Evolutionary conservation across 2,888 invertebrate species (phyloP), one percentile per base, ranked within the genome.

Genomic region (Proisotoma minuta): DNA sequence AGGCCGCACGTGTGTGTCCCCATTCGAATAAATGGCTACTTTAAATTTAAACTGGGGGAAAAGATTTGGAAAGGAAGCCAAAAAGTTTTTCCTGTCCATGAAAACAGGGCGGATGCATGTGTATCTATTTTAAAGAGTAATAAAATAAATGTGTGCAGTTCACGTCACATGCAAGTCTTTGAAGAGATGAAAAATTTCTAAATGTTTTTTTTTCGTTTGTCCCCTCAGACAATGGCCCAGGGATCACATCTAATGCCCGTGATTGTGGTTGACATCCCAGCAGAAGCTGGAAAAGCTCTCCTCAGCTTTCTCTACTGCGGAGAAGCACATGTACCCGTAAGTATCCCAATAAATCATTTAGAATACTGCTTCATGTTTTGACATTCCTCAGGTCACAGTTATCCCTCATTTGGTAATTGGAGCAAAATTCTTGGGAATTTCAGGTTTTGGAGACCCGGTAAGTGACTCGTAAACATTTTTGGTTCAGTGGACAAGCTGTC

Each of bases 381-480:
- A n/a, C n/a, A n/a, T n/a, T n/a, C n/a, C n/a, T n/a, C n/a, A n/a
- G n/a, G n/a, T 56, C 56, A 56, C 56, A 4, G 56, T 56, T 5
- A 56, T 56, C 23, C 62, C 62, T 28, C 68, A 70, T 65, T 65
- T 74, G 67, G 74, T 74, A 59, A 63, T 70, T 57, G 74, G 74
- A 65, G 74, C 74, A 57, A 74, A 74, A 60, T 74, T 74, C 59
- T 62, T 74, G 54, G 74, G 74, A 61, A 74, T 74, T 59, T 74
- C 74, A 65, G 74, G 74, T 67, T 74, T 74, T 63, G 74, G 74
- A 40, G 74, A 74, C 58, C 72, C 74, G 29, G 74, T 73, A 73
- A 72, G 71, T 66, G 15, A 34, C 15, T 8, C 34, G 15, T 15
- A 15, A 8, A 10, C 15, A 34, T 34, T 34, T 10, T 34, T 34